Base-by-base conservation (phyloP, 2,797 vertebrate genomes). In the Salarias fasciatus region DNA sequence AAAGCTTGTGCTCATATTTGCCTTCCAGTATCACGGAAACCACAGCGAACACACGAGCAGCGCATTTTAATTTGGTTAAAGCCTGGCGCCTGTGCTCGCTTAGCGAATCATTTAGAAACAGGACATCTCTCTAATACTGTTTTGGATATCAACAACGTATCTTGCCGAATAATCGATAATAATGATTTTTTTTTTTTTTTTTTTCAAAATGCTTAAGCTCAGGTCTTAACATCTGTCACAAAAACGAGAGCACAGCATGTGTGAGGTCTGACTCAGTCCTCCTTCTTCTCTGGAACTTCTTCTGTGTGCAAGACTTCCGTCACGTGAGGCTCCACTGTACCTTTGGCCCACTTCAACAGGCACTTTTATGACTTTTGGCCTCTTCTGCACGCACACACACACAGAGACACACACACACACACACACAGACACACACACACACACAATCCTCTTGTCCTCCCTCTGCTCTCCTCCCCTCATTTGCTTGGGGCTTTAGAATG, bases 241-340 rank as follows among this genome's bases (percentile, higher is more conserved):
- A 46, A 14, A 3, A 7, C 40, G 10, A 47, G 24, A 14, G 1
- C 1, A 11, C 51, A 48, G 18, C 56, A 44, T 24, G 29, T 40
- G 29, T 40, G 14, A 66, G 9, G 28, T 35, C 57, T 63, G 44
- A 43, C 33, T 58, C 40, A 35, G 6, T 53, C 61, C 68, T 24
- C 18, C 18, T 3, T 2, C 35, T 48, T 2, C 29, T 12, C 47
- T 70, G 47, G 12, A 68, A 48, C 53, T 59, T n/a, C 33, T 37
- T 55, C 7, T 68, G 44, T 73, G 49, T 72, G 58, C 12, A n/a
- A 57, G 45, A 42, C 24, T 41, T 60, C 48, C 48, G 53, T 87
- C 86, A 87, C 75, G 71, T 88, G 89, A 88, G 75, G 29, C 54
- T 79, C 43, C 42, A 38, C 52, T 76, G 77, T 74, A 77, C 62